These are phyloP conservation scores for Orchesella flavescens DNA, from an alignment of 2,888 invertebrate genomes.

Conservation along the genomic window DNA sequence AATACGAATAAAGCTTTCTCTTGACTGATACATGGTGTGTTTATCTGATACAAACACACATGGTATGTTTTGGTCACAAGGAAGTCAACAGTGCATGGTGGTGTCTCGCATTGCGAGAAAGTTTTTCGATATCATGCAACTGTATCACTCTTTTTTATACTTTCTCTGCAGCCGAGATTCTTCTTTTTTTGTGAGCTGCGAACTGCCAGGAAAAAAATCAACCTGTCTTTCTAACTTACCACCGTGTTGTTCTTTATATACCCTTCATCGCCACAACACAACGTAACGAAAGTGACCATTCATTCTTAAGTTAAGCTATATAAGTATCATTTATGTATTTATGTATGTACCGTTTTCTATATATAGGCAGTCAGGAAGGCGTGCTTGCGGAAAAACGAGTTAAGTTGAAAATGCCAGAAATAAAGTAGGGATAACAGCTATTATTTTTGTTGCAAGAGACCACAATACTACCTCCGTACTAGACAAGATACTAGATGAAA, in stretches of 20 bases:
- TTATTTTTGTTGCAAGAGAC: background rate
- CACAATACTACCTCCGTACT: slow-evolving; percentile 11
- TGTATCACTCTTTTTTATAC: background rate
- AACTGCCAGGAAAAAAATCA: background rate
- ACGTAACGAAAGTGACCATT: too few relatives aligned
- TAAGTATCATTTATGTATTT: too few relatives aligned
- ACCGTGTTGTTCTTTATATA: background rate
- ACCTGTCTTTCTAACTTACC: slow-evolving; percentile 12
- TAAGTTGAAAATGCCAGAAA: slow-evolving; percentile 21
- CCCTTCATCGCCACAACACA: too few relatives aligned
- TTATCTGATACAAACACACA: too few relatives aligned
- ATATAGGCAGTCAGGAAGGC: slow-evolving; percentile 41
- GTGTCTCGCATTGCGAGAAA: background rate
- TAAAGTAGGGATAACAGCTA: slow-evolving; percentile 6
- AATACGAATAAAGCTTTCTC: slow-evolving; percentile 14
- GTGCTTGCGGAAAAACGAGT: slow-evolving; percentile 56
- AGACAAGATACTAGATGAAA: too few relatives aligned
- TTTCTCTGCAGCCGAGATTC: too few relatives aligned
- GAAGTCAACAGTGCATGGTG: background rate
- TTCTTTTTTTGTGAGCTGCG: too few relatives aligned
- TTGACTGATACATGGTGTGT: background rate
- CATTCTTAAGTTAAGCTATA: too few relatives aligned
- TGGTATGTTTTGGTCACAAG: background rate
- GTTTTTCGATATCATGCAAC: background rate
- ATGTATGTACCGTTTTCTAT: too few relatives aligned